These are phyloP conservation scores for Resseliella maxima DNA, from an alignment of 2,888 invertebrate species.

Conservation along the genomic window DNA sequence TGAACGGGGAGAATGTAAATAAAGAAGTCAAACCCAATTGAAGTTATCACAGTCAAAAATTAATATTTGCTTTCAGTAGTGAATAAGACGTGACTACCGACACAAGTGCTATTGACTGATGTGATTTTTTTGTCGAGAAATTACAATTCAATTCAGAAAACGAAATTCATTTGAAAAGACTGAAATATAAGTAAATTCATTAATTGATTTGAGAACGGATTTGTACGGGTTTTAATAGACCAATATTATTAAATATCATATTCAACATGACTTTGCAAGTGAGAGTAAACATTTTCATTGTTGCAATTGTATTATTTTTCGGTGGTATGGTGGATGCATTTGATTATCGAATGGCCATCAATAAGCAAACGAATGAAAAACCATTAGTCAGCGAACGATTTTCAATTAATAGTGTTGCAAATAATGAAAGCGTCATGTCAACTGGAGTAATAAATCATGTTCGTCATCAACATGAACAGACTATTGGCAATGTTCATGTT, in stretches of 20 bases:
- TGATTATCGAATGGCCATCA: neutral
- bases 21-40: neutral
- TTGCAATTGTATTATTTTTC: neutral
- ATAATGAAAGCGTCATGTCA: neutral
- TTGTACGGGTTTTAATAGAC: neutral
- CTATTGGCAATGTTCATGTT: slow-evolving; percentile 8
- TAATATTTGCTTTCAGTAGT: neutral
- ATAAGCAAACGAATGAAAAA: neutral
- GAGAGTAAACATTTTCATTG: neutral
- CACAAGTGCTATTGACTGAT: slow-evolving; percentile 1
- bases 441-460: slow-evolving; percentile 30
- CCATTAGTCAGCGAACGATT: slow-evolving; percentile 13
- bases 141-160: too few species aligned
- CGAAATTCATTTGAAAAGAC: neutral
- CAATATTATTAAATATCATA: neutral
- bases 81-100: neutral
- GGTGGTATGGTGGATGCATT: neutral
- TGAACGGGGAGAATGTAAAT: neutral
- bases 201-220: neutral
- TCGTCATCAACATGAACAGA: slow-evolving; percentile 36
- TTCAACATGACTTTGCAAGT: neutral
- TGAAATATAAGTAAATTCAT: neutral
- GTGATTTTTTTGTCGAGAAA: too few species aligned
- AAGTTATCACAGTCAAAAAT: neutral
- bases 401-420: neutral